A percentile compares a stretch with the other conserved stretches of the same genome.
These are phyloP conservation scores for Lethrus apterus DNA, from an alignment of 1,140 invertebrate genomes.

Conservation along the genomic window DNA sequence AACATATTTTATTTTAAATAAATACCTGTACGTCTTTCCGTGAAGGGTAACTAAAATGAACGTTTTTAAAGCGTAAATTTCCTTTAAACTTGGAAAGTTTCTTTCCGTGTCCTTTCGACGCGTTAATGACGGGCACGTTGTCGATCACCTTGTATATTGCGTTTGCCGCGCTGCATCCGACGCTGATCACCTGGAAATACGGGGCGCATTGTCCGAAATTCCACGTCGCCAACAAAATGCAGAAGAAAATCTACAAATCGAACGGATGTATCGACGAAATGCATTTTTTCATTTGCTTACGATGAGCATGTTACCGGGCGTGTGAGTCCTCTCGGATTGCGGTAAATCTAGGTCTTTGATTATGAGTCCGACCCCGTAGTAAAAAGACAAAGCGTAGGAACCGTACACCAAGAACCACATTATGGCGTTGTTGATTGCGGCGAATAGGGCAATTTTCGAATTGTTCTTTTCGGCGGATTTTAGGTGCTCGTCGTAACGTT, in stretches of 20 bases:
- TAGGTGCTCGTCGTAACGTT: slow-evolving; percentile 58
- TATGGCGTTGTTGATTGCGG: slow-evolving; percentile 62
- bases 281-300: slow-evolving; percentile 35
- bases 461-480: slow-evolving; percentile 56
- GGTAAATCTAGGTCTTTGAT: slow-evolving; percentile 48
- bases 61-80: slow-evolving; percentile 59
- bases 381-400: slow-evolving; percentile 73
- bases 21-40: slow-evolving; percentile 60
- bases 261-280: background rate
- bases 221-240: slow-evolving; percentile 34
- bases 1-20: no score
- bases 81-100: slow-evolving; percentile 1
- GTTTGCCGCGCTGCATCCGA: slow-evolving; percentile 13
- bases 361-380: slow-evolving; percentile 70
- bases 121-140: slow-evolving; percentile 18
- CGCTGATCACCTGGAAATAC: slow-evolving; percentile 19
- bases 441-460: slow-evolving; percentile 61
- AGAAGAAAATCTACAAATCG: slow-evolving; percentile 28
- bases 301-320: slow-evolving; percentile 57
- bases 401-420: slow-evolving; percentile 71
- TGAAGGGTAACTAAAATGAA: slow-evolving; percentile 76
- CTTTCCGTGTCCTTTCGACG: slow-evolving; percentile 18
- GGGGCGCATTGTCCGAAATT: slow-evolving; percentile 32
- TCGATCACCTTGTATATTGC: slow-evolving; percentile 20
- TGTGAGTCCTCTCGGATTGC: slow-evolving; percentile 47